Percentiles rank a stretch among this genome's conserved stretches.
Conservation (phyloP, 2,888 invertebrate species). For the Diarsia dahlii region DNA sequence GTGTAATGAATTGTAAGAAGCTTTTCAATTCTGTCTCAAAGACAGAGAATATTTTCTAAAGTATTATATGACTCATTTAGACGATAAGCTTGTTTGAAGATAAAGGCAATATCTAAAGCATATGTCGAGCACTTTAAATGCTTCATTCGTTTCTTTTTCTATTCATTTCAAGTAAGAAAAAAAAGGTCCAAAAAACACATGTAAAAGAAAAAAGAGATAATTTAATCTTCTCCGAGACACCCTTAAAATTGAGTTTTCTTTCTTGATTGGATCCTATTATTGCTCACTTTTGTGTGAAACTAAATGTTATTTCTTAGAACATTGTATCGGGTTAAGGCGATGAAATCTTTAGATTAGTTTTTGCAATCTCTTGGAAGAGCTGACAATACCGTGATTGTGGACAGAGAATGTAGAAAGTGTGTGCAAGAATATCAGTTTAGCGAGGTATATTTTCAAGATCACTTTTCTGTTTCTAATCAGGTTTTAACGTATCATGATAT, state of each 20-base stretch:
- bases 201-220: slow-evolving; percentile 37
- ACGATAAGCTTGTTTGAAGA: background rate
- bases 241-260: slow-evolving; percentile 57
- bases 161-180: slow-evolving; percentile 23
- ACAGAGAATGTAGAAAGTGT: slow-evolving; percentile 17
- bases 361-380: slow-evolving; percentile 35
- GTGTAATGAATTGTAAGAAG: background rate
- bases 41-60: background rate
- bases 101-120: background rate
- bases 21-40: slow-evolving; percentile 6
- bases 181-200: slow-evolving; percentile 11
- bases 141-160: slow-evolving; percentile 8
- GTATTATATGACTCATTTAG: background rate
- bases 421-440: slow-evolving; percentile 17
- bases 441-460: background rate
- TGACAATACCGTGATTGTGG: slow-evolving; percentile 33
- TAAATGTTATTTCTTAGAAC: slow-evolving; percentile 50
- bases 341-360: slow-evolving; percentile 55
- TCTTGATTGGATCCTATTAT: slow-evolving; percentile 57
- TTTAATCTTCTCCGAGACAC: slow-evolving; percentile 55
- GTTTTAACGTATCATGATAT: background rate
- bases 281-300: slow-evolving; percentile 49
- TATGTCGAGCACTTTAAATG: background rate
- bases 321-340: slow-evolving; percentile 42
- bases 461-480: slow-evolving; percentile 3